phyloP scores from a whole-genome alignment of 2,113 vertebrate species.

The Mormyrus lacerda region DNA sequence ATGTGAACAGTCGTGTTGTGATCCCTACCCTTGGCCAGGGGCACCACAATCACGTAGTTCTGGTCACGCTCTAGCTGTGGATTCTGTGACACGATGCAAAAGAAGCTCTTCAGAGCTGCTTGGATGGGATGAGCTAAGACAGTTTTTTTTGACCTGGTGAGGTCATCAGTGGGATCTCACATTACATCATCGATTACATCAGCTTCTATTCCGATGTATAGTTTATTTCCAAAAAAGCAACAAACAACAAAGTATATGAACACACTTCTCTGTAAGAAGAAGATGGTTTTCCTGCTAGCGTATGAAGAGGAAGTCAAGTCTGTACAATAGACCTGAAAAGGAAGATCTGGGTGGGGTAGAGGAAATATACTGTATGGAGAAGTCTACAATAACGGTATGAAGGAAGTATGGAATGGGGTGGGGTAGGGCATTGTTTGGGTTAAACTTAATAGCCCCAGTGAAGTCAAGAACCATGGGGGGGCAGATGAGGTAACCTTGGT shows the following conservation, averaged over 20 bases:
- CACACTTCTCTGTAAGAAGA: neutral
- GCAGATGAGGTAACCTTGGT: neutral
- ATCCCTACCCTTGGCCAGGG: neutral
- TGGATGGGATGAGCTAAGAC: neutral
- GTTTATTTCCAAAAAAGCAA: neutral
- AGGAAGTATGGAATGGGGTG: neutral
- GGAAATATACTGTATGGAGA: neutral
- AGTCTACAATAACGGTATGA: neutral
- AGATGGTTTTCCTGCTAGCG: neutral
- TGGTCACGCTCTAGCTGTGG: neutral
- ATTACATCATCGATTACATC: neutral
- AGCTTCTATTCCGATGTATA: neutral
- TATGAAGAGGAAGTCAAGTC: neutral
- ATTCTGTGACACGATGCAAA: neutral
- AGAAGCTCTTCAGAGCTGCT: neutral
- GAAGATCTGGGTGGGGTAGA: neutral
- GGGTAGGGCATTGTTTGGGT: neutral
- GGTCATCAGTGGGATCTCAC: neutral
- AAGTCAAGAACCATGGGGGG: neutral
- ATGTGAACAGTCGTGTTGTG: neutral
- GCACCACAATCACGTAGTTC: neutral
- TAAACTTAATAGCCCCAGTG: neutral
- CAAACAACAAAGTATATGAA: neutral
- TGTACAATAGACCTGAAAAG: neutral
- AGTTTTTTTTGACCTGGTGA: neutral